Percentiles rank a stretch among this genome's conserved stretches.
Conservation (phyloP, 2,888 invertebrate genomes). For the Drosophila longiperda region DNA sequence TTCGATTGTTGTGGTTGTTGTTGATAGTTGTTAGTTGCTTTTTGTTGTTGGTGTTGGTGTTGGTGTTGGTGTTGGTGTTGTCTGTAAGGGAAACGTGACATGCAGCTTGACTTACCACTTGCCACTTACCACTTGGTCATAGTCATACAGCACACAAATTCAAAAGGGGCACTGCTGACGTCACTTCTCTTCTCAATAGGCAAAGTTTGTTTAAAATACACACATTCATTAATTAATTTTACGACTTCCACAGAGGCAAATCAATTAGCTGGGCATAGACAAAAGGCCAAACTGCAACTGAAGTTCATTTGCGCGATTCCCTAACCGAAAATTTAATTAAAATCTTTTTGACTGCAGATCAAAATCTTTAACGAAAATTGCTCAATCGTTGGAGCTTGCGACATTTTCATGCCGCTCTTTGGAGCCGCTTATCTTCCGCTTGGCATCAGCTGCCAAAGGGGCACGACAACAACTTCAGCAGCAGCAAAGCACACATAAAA, state of each 20-base stretch:
- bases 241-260: conserved; percentile 45
- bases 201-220: conserved; percentile 16
- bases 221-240: conserved; percentile 5
- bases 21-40: conserved; percentile 3
- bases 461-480: conserved; percentile 21
- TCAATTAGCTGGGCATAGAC: conserved; percentile 46
- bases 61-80: conserved; percentile 48
- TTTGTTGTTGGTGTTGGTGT: conserved; percentile 22
- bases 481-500: conserved; percentile 15
- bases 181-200: conserved; percentile 39
- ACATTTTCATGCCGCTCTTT: conserved; percentile 38
- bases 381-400: conserved; percentile 65
- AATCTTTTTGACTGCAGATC: conserved; percentile 46
- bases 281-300: conserved; percentile 52
- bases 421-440: conserved; percentile 59
- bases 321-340: conserved; percentile 47
- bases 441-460: conserved; percentile 48
- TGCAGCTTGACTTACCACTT: conserved; percentile 75
- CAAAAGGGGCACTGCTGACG: conserved; percentile 47
- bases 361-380: conserved; percentile 60
- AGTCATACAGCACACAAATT: conserved; percentile 55
- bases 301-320: conserved; percentile 18
- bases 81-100: conserved; percentile 72
- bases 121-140: conserved; percentile 6
- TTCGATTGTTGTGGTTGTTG: conserved; percentile 59